Evolutionary conservation across 2,797 vertebrate genomes (phyloP), one percentile per base, ranked within the genome.

Genomic region (Alca torda): DNA sequence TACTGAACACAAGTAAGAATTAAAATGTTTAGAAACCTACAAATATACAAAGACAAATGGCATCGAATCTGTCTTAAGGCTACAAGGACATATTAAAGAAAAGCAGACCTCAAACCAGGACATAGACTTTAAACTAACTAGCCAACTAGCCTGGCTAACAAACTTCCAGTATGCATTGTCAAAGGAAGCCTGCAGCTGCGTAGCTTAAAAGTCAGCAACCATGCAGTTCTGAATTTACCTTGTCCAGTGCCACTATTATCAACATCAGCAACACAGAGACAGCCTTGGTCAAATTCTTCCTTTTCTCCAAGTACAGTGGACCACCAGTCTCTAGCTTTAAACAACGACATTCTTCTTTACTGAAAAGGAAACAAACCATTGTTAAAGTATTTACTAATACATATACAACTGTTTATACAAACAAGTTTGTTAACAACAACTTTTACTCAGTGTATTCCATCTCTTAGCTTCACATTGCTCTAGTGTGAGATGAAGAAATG

Each of bases 281-380:
- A 99, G 60, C 99, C 99, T 96, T 99, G 99, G 95, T 99, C 99
- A 97, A 99, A 99, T 97, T 99, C 99, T 97, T 99, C 99, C 33
- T 99, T 98, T 87, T 99, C 98, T 50, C 99, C 99, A 48, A 99
- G 98, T 51, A 94, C n/a, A 8, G 98, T 96, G 26, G 99, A 99
- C 99, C 99, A 99, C 99, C 99, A 99, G 72, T 99, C 99, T 78
- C 99, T 99, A 30, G 99, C 99, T 98, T 99, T 99, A 98, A 99
- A 99, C 93, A 99, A 98, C 35, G 99, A 99, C 99, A 99, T 99
- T 94, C 93, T 98, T 92, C 94, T 91, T 97, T 88, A 97, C 92
- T 95, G 95, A 96, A 94, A 98, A 90, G 18, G 83, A 94, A 97
- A 45, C 9, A 87, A 82, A 56, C 4, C 5, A 31, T 7, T 41